phyloP scores from a whole-genome alignment of 2,888 invertebrate species.

The Sphaerophoria taeniata region DNA sequence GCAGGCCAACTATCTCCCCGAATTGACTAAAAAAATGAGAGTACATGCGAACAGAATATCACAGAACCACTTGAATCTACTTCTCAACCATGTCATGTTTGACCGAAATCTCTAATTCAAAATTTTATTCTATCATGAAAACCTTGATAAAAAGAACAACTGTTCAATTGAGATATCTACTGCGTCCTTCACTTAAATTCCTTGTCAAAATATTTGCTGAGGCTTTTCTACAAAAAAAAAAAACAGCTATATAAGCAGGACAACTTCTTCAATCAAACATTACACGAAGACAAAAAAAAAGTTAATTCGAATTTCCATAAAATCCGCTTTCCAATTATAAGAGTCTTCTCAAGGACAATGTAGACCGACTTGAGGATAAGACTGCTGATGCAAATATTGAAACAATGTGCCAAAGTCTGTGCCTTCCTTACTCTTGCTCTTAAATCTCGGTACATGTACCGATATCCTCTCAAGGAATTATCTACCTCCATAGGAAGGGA shows the following conservation, averaged over 20 bases:
- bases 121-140: no score
- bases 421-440: background rate
- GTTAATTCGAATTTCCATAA: conserved; percentile 73
- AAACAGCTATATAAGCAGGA: background rate
- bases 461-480: background rate
- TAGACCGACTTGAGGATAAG: conserved; percentile 65
- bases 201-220: no score
- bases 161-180: no score
- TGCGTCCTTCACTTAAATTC: no score
- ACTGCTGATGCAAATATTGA: conserved; percentile 74
- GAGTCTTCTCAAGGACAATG: conserved; percentile 56
- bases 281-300: conserved; percentile 31
- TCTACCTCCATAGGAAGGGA: conserved; percentile 6
- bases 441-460: background rate
- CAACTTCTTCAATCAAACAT: background rate
- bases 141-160: no score
- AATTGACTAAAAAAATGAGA: no score
- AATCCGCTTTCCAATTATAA: conserved; percentile 66
- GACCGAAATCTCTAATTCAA: no score
- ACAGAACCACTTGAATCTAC: no score
- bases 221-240: no score
- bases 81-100: no score
- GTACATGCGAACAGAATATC: no score
- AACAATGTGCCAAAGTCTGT: conserved; percentile 70
- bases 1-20: no score